phyloP scores from a whole-genome alignment of 2,113 vertebrate genomes.

The Nibea albiflora region DNA sequence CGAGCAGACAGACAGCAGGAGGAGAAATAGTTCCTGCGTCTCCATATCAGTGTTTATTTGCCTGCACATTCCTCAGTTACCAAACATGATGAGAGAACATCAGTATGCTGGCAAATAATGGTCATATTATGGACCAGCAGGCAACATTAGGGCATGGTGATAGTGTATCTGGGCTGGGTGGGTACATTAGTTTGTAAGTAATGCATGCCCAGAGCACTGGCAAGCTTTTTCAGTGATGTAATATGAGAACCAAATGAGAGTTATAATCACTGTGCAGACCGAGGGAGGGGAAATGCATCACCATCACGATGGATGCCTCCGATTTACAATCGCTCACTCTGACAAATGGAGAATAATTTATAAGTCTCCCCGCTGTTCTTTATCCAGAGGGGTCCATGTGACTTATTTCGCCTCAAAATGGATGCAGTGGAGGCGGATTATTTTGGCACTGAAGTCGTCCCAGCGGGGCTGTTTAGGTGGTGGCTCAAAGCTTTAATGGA shows the following conservation, averaged over 20 bases:
- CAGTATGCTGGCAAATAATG: constrained; percentile 60
- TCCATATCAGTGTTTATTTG: constrained; percentile 47
- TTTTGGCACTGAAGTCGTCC: background rate
- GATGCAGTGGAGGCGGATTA: background rate
- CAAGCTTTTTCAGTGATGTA: constrained; percentile 60
- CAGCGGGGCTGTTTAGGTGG: background rate
- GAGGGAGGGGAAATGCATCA: constrained; percentile 65
- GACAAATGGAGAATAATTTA: constrained; percentile 65
- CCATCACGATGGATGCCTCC: constrained; percentile 54
- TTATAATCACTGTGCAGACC: constrained; percentile 59
- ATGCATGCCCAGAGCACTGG: constrained; percentile 56
- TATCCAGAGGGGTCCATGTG: constrained; percentile 19
- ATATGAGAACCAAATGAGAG: constrained; percentile 72
- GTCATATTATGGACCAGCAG: constrained; percentile 55
- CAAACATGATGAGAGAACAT: constrained; percentile 63
- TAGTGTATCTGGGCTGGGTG: constrained; percentile 44
- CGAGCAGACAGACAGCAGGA: constrained; percentile 6
- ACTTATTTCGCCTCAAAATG: constrained; percentile 22
- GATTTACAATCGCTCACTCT: constrained; percentile 57
- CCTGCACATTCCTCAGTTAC: constrained; percentile 46
- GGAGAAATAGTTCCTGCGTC: constrained; percentile 15
- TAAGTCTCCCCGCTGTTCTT: constrained; percentile 35
- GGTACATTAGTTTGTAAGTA: constrained; percentile 73
- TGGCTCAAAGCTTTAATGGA: constrained; percentile 1
- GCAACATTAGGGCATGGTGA: constrained; percentile 54